phyloP scores from a whole-genome alignment of 2,888 invertebrate species.

The Tipula lateralis region DNA sequence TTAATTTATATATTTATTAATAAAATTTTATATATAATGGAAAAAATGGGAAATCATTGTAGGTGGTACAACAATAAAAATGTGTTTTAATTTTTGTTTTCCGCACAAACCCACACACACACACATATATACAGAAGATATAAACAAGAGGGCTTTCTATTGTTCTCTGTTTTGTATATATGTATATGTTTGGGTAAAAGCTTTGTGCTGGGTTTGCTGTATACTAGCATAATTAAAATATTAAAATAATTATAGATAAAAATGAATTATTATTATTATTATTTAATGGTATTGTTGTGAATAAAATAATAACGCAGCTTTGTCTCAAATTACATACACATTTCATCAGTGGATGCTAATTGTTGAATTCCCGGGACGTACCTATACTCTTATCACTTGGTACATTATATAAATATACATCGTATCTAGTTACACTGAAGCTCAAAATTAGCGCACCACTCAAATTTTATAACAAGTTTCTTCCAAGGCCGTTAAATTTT shows the following conservation, averaged over 20 bases:
- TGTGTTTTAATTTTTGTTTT: neutral
- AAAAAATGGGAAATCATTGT: neutral
- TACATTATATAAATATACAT: too few relatives aligned
- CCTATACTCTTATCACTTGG: too few relatives aligned
- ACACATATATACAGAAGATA: neutral
- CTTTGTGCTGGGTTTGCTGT: neutral
- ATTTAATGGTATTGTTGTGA: neutral
- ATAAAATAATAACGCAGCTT: too few relatives aligned
- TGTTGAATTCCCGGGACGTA: too few relatives aligned
- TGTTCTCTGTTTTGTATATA: neutral
- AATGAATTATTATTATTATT: slow-evolving; percentile 24
- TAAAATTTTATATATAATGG: neutral
- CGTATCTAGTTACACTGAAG: too few relatives aligned
- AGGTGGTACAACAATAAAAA: neutral
- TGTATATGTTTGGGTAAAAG: neutral
- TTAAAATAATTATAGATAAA: slow-evolving; percentile 13
- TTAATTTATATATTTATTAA: neutral
- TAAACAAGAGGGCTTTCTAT: neutral
- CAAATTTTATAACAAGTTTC: too few relatives aligned
- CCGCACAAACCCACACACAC: too few relatives aligned
- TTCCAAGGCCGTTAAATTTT: too few relatives aligned
- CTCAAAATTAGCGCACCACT: too few relatives aligned
- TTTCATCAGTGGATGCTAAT: too few relatives aligned
- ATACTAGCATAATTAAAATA: neutral
- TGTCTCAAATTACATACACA: too few relatives aligned